phyloP scores from a whole-genome alignment of 1,140 invertebrate genomes.

The Bombus superbus region DNA sequence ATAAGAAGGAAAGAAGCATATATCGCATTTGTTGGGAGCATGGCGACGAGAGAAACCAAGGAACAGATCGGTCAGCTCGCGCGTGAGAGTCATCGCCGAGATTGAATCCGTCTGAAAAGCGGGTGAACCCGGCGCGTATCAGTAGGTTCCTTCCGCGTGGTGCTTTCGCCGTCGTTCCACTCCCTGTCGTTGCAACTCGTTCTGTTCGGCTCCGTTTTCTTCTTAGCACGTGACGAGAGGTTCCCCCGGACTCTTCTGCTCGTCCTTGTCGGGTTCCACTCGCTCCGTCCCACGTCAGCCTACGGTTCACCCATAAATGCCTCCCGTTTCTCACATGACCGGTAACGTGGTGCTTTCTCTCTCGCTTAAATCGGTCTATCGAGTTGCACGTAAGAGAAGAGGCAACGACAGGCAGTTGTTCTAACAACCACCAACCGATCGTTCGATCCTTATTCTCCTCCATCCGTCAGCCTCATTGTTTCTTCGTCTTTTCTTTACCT shows the following conservation, averaged over 20 bases:
- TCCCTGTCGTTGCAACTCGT: background rate
- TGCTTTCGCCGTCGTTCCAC: conserved; percentile 43
- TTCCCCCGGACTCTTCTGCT: background rate
- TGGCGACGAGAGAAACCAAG: background rate
- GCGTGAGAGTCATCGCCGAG: background rate
- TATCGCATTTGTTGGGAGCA: background rate
- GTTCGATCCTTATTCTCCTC: background rate
- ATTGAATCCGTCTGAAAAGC: conserved; percentile 16
- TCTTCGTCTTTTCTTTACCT: too few relatives aligned
- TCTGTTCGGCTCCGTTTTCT: background rate
- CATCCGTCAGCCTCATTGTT: background rate
- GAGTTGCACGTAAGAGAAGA: background rate
- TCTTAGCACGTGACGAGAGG: conserved; percentile 15
- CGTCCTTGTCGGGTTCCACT: background rate
- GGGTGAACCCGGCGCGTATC: conserved; percentile 12
- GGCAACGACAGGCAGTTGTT: background rate
- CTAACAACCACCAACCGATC: background rate
- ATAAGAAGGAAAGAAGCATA: background rate
- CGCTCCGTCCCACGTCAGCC: background rate
- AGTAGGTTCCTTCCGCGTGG: conserved; percentile 43
- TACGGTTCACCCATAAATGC: background rate
- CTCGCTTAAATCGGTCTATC: conserved; percentile 13
- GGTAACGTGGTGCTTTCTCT: conserved; percentile 7
- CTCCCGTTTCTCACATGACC: conserved; percentile 20
- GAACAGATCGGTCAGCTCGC: background rate